Evolutionary conservation across 2,797 vertebrate species (phyloP).

Genomic region (Phrynocephalus vlangalii): DNA sequence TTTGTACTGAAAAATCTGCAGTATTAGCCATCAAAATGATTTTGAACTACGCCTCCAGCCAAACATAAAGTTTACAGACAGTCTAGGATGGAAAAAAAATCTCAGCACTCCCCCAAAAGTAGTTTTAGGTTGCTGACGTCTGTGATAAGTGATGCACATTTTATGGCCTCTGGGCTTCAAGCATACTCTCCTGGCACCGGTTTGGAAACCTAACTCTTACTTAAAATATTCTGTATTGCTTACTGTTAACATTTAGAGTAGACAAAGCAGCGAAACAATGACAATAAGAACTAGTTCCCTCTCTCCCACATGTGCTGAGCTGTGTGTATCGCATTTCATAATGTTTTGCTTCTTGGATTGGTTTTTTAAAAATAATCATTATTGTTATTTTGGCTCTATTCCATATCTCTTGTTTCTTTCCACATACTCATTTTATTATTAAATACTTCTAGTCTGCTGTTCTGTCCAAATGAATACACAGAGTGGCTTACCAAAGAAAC

Average conservation of each 20-base stretch:
- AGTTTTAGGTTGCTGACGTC: neutral
- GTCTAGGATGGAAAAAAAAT: neutral
- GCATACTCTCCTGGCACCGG: neutral
- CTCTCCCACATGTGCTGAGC: too few relatives aligned
- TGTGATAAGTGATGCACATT: neutral
- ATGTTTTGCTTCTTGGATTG: too few relatives aligned
- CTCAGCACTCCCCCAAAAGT: neutral
- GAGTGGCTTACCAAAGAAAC: neutral
- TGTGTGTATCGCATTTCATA: neutral
- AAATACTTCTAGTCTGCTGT: neutral
- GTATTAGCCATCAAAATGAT: neutral
- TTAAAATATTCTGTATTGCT: neutral
- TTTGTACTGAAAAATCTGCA: neutral
- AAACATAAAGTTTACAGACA: neutral
- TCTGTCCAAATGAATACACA: neutral
- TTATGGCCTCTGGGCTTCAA: conserved; percentile 1
- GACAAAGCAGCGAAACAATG: neutral
- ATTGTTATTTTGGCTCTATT: neutral
- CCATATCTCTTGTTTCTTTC: neutral
- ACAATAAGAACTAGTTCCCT: neutral
- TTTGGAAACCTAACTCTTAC: neutral
- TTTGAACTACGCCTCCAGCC: neutral
- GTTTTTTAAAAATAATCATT: too few relatives aligned
- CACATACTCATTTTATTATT: conserved; percentile 5
- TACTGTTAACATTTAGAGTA: neutral